A percentile compares a stretch with the other conserved stretches of the same genome.
phyloP scores from a whole-genome alignment of 2,888 invertebrate genomes.

The Rambutsinella grinnellia region DNA sequence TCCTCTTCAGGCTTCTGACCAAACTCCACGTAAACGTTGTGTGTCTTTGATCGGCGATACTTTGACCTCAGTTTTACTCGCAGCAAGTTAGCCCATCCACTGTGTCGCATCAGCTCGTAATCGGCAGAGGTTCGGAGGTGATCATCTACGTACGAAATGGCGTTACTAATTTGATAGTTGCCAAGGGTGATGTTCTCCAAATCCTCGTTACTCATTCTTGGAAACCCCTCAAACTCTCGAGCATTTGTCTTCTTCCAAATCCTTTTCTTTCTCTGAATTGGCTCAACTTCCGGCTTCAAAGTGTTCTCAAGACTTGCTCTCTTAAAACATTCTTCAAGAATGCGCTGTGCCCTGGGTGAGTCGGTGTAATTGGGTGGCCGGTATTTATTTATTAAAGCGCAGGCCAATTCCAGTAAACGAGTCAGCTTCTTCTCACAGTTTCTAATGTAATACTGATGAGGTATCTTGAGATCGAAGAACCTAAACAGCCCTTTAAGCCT shows the following conservation, averaged over 20 bases:
- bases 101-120: not conserved
- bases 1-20: not conserved
- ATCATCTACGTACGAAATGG: not conserved
- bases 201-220: constrained; percentile 1
- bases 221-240: constrained; percentile 15
- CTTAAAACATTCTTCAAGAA: not conserved
- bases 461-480: constrained; percentile 26
- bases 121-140: not conserved
- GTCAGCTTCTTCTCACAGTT: not conserved
- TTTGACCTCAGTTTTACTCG: not conserved
- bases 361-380: constrained; percentile 5
- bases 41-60: not conserved
- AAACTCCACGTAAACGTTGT: constrained; percentile 9
- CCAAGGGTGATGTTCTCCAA: constrained; percentile 8
- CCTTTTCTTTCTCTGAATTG: not conserved
- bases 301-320: not conserved
- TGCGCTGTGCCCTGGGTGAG: not conserved
- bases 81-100: not conserved
- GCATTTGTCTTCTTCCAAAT: not conserved
- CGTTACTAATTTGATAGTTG: constrained; percentile 10
- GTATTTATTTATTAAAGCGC: constrained; percentile 26
- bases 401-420: constrained; percentile 11
- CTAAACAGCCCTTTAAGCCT: constrained; percentile 40
- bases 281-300: not conserved
- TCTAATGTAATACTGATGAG: not conserved